Base-by-base conservation (phyloP, 2,797 vertebrate genomes). In the Eulemur coronatus region DNA sequence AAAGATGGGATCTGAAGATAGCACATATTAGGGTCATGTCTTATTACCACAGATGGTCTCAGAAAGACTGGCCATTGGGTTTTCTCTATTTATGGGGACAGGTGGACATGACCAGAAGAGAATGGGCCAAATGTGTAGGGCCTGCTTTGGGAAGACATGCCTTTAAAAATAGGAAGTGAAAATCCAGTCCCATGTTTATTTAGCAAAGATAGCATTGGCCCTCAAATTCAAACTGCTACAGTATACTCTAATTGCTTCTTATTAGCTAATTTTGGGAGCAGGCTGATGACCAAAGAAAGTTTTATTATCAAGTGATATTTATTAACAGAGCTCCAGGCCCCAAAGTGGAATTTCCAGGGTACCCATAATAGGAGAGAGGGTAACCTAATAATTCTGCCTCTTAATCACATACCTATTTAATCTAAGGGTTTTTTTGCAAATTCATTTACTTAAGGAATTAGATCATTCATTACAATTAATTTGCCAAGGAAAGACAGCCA, bases 391-490 rank as follows among this genome's bases (percentile, higher is more conserved):
- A 79, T 78, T 78, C 91, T 69, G 24, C 84, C 67, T 90, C 87
- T 79, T 69, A 67, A 30, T 81, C 72, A 84, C 72, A 79, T 55
- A 69, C 1, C 55, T 81, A 41, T 84, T 91, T 84, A 87, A 95
- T 48, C 72, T 18, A 81, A 79, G 11, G 11, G 69, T 15, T 65
- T 52, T 52, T 95, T 88, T 91, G 41, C 80, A 73, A 89, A 89
- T 43, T 38, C n/a, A 75, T 79, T 96, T 94, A 80, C 91, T 79
- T 91, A 87, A 78, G 91, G 89, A 95, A 95, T 95, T 61, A 97
- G 73, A 92, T 79, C 35, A 89, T 84, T 89, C 52, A 7, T 94
- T 88, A 89, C 4, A 95, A 97, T 96, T 96, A 84, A 91, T 91
- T 90, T 96, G 96, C 57, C 35, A 93, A 67, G 69, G 61, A 75